Conservation (phyloP, 2,797 vertebrate genomes). For the Neosilurus hyrtlii region DNA sequence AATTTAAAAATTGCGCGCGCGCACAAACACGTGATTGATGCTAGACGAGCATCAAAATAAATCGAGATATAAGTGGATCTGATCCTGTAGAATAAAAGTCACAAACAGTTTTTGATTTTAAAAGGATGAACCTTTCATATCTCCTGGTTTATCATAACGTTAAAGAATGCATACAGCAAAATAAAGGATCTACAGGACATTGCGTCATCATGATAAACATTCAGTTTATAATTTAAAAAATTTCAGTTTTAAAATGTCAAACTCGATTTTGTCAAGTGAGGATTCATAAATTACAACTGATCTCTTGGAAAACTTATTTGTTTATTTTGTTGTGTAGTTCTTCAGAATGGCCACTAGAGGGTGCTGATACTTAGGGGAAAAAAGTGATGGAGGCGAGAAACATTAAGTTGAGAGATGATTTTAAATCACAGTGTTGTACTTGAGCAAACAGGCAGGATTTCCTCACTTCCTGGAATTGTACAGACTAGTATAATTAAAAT, state of each 20-base stretch:
- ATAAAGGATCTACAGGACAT: no score
- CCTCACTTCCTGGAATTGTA: background rate
- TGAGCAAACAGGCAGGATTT: background rate
- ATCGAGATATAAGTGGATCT: background rate
- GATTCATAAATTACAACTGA: background rate
- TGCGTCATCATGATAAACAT: no score
- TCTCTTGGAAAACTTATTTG: background rate
- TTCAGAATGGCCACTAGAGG: background rate
- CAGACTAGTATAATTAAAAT: background rate
- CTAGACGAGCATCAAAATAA: background rate
- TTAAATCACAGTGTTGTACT: background rate
- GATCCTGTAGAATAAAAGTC: no score
- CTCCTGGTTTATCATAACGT: no score
- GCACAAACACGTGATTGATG: background rate
- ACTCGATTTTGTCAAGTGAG: background rate
- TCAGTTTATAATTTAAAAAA: no score
- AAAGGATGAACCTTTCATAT: background rate
- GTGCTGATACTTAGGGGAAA: background rate
- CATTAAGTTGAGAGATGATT: background rate
- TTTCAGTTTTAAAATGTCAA: background rate
- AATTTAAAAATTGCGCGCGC: background rate
- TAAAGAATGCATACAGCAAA: no score
- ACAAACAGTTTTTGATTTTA: no score
- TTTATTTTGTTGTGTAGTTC: no score
- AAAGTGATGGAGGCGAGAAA: background rate